These are phyloP conservation scores for Aphyosemion australe DNA, from an alignment of 2,113 vertebrate species.

Conservation along the genomic window DNA sequence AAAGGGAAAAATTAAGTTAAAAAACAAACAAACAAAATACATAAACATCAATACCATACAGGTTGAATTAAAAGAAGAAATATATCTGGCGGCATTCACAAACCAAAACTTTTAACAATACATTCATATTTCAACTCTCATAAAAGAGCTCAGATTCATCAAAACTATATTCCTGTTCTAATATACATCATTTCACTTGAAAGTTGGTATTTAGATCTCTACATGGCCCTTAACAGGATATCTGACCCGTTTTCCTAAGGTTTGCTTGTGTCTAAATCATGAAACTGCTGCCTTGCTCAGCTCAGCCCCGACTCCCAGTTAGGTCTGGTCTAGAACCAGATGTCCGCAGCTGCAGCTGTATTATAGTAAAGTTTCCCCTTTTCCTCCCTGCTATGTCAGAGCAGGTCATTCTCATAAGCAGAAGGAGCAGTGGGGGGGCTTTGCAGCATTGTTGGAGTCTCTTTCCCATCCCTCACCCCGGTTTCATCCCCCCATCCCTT, in stretches of 20 bases:
- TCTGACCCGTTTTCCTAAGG: not conserved
- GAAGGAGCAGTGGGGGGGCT: conserved; percentile 67
- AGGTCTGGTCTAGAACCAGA: not conserved
- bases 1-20: too few species aligned
- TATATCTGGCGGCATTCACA: too few species aligned
- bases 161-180: too few species aligned
- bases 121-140: too few species aligned
- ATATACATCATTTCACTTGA: too few species aligned
- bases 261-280: not conserved
- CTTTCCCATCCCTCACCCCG: conserved; percentile 64
- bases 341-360: not conserved
- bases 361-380: conserved; percentile 20
- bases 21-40: too few species aligned
- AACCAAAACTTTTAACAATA: too few species aligned
- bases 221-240: not conserved
- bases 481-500: conserved; percentile 54
- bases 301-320: not conserved
- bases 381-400: conserved; percentile 62
- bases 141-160: too few species aligned
- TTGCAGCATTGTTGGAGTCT: conserved; percentile 71
- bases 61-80: too few species aligned
- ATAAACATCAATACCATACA: too few species aligned
- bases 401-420: conserved; percentile 73
- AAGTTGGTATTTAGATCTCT: too few species aligned
- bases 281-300: not conserved